A percentile compares a stretch with the other conserved stretches of the same genome.
Conservation (phyloP, 2,797 vertebrate genomes). For the Chloroceryle amazona region DNA sequence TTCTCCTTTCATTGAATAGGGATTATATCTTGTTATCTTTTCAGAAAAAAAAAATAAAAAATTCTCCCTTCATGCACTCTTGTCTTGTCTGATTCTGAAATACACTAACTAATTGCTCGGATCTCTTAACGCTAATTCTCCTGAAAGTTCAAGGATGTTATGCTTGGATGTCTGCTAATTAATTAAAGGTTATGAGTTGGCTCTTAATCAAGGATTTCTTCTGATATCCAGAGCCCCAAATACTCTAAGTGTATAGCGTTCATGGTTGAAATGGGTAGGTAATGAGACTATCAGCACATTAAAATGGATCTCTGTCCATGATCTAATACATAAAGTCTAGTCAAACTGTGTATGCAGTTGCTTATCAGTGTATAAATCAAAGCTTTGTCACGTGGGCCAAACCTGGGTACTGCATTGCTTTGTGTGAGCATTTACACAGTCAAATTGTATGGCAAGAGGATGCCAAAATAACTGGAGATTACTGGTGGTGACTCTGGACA, state of each 20-base stretch:
- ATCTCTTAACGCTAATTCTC: conserved; percentile 76
- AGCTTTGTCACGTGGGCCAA: not conserved
- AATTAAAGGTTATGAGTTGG: conserved; percentile 79
- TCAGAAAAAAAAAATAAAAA: not conserved
- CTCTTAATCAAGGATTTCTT: conserved; percentile 75
- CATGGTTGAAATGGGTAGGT: not conserved
- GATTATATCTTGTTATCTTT: conserved; percentile 24
- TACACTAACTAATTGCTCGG: conserved; percentile 76
- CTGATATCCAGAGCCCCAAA: conserved; percentile 40
- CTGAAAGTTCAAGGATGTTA: conserved; percentile 80
- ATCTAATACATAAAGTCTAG: not conserved
- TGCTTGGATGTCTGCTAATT: conserved; percentile 79
- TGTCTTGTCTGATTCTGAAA: conserved; percentile 69
- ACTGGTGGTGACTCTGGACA: not conserved
- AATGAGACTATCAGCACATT: not conserved
- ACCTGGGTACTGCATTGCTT: not conserved
- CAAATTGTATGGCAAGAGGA: not conserved
- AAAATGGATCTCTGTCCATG: not conserved
- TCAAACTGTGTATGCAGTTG: not conserved
- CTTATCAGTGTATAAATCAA: not conserved
- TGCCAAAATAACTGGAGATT: not conserved
- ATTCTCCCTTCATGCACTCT: not conserved
- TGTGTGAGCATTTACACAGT: not conserved
- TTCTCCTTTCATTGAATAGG: not conserved
- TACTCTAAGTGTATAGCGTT: not conserved